Conservation (phyloP, 2,888 invertebrate species). For the Shargacucullia verbasci region DNA sequence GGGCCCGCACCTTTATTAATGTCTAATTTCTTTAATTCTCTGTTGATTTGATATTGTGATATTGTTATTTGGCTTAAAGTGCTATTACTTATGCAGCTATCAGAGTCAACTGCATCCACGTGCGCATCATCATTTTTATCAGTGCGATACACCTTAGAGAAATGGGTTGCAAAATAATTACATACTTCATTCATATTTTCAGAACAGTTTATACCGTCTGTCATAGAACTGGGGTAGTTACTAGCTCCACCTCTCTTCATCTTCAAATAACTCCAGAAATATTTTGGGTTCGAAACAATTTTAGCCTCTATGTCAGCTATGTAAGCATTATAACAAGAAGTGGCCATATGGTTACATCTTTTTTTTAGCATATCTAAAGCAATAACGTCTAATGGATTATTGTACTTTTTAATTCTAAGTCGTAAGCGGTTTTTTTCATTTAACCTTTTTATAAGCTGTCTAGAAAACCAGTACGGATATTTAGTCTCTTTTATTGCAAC, state of each 20-base stretch:
- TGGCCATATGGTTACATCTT: conserved; percentile 1
- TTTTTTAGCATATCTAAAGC: neutral
- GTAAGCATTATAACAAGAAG: neutral
- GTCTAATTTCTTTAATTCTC: conserved; percentile 1
- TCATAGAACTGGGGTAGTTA: conserved; percentile 5
- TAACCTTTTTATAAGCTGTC: conserved; percentile 3
- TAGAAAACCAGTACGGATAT: neutral
- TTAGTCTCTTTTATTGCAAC: neutral
- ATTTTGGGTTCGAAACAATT: conserved; percentile 11
- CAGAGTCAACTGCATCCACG: neutral
- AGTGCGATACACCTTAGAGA: neutral
- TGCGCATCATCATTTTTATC: neutral
- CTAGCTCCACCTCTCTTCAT: conserved; percentile 6
- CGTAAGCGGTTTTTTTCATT: conserved; percentile 4
- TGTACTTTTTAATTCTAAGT: conserved; percentile 2
- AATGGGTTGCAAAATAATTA: conserved; percentile 9
- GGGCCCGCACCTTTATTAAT: neutral
- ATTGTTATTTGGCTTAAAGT: conserved; percentile 2
- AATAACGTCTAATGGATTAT: conserved; percentile 1
- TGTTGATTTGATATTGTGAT: conserved; percentile 2
- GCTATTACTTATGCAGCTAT: neutral
- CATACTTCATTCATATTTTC: conserved; percentile 7
- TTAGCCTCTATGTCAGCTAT: conserved; percentile 1
- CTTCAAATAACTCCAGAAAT: conserved; percentile 16
- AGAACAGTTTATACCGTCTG: neutral